Conservation (phyloP, 2,797 vertebrate species). For the Dendrocincla tyrannina region DNA sequence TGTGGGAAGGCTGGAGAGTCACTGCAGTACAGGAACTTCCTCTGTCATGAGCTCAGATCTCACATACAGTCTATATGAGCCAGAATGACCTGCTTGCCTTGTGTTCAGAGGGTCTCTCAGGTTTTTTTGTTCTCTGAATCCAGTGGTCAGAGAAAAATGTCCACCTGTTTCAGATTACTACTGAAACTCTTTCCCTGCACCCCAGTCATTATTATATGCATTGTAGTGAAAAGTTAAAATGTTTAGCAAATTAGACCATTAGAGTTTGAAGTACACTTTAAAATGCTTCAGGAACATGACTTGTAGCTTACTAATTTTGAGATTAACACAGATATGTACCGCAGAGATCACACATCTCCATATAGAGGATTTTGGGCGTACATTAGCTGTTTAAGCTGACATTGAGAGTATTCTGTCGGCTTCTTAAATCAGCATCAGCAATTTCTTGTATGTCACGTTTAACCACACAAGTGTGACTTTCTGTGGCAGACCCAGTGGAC, state of each 20-base stretch:
- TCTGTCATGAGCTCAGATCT: not conserved
- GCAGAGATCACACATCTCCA: not conserved
- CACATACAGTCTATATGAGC: not conserved
- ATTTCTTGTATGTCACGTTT: not conserved
- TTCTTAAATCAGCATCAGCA: not conserved
- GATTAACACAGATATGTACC: not conserved
- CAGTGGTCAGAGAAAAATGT: not conserved
- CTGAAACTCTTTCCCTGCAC: not conserved
- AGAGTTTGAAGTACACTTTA: not conserved
- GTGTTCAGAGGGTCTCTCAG: not conserved
- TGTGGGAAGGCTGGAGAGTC: not conserved
- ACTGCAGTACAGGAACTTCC: not conserved
- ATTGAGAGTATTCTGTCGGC: not conserved
- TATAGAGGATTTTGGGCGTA: not conserved
- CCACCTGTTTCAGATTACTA: not conserved
- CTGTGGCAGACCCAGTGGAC: not conserved
- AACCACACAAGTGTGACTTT: not conserved
- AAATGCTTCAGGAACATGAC: not conserved
- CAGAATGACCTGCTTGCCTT: not conserved
- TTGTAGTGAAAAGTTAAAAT: not conserved
- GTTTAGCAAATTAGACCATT: not conserved
- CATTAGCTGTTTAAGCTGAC: not conserved
- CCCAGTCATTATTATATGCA: not conserved
- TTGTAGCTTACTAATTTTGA: not conserved
- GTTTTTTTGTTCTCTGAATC: not conserved